Evolutionary conservation across 2,113 vertebrate genomes (phyloP).

Genomic region (Ammospiza caudacuta): DNA sequence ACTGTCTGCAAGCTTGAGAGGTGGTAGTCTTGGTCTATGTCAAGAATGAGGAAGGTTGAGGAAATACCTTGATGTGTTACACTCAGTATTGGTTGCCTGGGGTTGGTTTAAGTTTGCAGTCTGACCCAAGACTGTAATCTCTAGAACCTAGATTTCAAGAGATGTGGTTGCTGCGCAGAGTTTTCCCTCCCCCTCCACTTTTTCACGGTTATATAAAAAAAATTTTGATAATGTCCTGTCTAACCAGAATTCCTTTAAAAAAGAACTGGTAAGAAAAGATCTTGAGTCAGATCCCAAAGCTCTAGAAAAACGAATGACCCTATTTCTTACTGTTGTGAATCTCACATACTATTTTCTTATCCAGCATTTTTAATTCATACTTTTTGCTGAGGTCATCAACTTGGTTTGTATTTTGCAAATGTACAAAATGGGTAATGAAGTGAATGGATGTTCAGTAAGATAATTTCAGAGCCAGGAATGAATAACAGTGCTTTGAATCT

Average conservation of each 20-base stretch:
- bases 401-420: background rate
- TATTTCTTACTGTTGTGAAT: background rate
- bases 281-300: background rate
- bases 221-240: background rate
- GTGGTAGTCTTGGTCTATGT: background rate
- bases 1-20: background rate
- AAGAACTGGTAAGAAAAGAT: background rate
- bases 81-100: background rate
- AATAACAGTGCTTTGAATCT: background rate
- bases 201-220: background rate
- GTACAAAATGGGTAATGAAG: slow-evolving; percentile 4
- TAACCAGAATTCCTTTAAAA: background rate
- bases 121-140: background rate
- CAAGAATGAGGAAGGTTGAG: background rate
- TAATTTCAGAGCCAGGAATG: background rate
- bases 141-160: background rate
- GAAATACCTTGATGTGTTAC: background rate
- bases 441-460: background rate
- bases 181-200: background rate
- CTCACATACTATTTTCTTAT: background rate
- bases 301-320: background rate
- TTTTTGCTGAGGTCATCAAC: background rate
- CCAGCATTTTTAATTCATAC: background rate
- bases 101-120: background rate
- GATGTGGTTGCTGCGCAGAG: background rate